Base-by-base conservation (phyloP, 2,888 invertebrate species). In the Penaeus monodon region DNA sequence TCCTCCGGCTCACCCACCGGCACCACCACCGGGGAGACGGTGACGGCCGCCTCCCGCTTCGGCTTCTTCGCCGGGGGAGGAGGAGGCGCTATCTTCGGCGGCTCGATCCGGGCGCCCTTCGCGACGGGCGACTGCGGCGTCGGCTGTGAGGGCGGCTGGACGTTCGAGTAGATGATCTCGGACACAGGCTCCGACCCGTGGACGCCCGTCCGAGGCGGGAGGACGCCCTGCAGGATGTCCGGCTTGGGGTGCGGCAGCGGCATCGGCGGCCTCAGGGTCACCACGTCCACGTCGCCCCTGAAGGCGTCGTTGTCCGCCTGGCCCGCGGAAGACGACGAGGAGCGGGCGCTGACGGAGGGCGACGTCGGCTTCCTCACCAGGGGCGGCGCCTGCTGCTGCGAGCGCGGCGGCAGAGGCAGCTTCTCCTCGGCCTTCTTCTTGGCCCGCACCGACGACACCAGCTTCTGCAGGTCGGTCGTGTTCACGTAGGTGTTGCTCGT, bases 391-490 rank as follows among this genome's bases (percentile, higher is more conserved):
- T 85, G 79, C 49, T 68, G 81, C 1, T 24, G 20, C 17, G 68
- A 14, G 44, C 80, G 70, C 0, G 84, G 84, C 3, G 80, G 74
- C 14, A 63, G 65, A 20, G 88, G 84, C 33, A 80, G 81, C n/a
- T 65, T 70, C 38, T 44, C 44, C 44, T 79, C 84, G 14, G 63
- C 44, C 68, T 84, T 88, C 20, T 33, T 64, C n/a, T 84, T 84
- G 80, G 88, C 88, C 24, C 81, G 73, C 44, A 88, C 88, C n/a
- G 84, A 49, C 27, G 81, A 44, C 29, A 88, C 81, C 17, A 88
- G 80, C 29, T 74, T 73, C 68, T 88, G 88, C 27, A 88, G 81
- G 80, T 88, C 88, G 8, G 88, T 88, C 63, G 88, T 88, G 81
- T 88, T 88, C 79, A 88, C 84, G 49, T 88, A 88, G 64, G 84